Evolutionary conservation across 2,888 invertebrate genomes (phyloP).

Genomic region (Acleris emargana): DNA sequence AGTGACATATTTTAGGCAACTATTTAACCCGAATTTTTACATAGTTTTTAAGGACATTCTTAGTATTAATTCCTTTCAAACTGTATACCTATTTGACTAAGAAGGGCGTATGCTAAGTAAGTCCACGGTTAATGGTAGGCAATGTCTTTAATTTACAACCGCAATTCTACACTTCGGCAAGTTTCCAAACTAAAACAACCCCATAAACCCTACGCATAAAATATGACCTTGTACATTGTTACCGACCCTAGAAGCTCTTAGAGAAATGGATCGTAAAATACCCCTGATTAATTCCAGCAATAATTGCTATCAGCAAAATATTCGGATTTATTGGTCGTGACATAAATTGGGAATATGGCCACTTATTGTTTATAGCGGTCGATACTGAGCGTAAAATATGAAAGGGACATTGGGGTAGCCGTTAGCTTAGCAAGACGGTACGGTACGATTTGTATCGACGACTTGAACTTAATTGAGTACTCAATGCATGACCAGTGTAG

Average conservation of each 20-base stretch:
- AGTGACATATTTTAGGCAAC: too few species aligned
- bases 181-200: not conserved
- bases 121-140: too few species aligned
- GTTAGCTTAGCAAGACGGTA: not conserved
- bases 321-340: slow-evolving; percentile 31
- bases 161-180: not conserved
- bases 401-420: not conserved
- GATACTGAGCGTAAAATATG: slow-evolving; percentile 4
- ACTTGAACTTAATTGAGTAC: too few species aligned
- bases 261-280: slow-evolving; percentile 33
- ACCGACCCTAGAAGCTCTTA: slow-evolving; percentile 26
- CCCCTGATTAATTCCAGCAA: slow-evolving; percentile 33
- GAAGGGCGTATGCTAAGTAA: too few species aligned
- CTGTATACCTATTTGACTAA: too few species aligned
- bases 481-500: too few species aligned
- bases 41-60: too few species aligned
- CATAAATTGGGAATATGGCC: slow-evolving; percentile 29
- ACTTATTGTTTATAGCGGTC: slow-evolving; percentile 31
- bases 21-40: too few species aligned
- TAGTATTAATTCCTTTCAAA: too few species aligned
- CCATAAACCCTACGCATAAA: slow-evolving; percentile 10
- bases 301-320: slow-evolving; percentile 36
- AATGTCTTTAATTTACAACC: not conserved
- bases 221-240: slow-evolving; percentile 28
- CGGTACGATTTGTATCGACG: too few species aligned